Evolutionary conservation across 1,140 invertebrate genomes (phyloP).

Genomic region (Zaprionus ghesquierei): DNA sequence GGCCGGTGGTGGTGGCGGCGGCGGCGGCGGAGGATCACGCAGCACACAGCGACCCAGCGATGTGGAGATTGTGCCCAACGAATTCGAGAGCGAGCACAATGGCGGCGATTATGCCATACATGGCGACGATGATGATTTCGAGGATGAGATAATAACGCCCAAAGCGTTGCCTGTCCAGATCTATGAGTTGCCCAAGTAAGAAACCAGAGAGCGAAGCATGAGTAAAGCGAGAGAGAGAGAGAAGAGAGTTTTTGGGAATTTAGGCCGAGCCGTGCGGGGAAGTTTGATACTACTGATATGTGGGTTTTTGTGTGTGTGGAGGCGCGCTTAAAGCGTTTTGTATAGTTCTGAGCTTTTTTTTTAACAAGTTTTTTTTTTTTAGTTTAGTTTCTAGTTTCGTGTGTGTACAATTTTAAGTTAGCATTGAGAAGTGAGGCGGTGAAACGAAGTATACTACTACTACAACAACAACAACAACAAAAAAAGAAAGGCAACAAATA

Average conservation of each 20-base stretch:
- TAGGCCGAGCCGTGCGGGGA: conserved; percentile 36
- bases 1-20: conserved; percentile 44
- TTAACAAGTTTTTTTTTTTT: conserved; percentile 53
- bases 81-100: conserved; percentile 73
- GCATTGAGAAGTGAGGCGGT: conserved; percentile 64
- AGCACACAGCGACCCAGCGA: conserved; percentile 69
- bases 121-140: conserved; percentile 78
- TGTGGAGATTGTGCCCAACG: conserved; percentile 83
- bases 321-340: conserved; percentile 72
- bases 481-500: conserved; percentile 18
- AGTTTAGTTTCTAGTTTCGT: conserved; percentile 65
- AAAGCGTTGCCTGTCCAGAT: conserved; percentile 81
- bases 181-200: conserved; percentile 80
- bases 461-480: no score
- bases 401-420: conserved; percentile 70
- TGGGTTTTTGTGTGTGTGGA: conserved; percentile 39
- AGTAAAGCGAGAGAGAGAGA: background rate
- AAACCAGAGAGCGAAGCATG: background rate
- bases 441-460: conserved; percentile 77
- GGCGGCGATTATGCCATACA: conserved; percentile 76
- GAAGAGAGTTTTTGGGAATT: conserved; percentile 4
- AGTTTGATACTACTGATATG: conserved; percentile 11
- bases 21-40: conserved; percentile 49
- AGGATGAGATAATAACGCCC: conserved; percentile 82
- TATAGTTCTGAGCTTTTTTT: conserved; percentile 78